These are phyloP conservation scores for Drosophila kanapiae DNA, from an alignment of 1,140 invertebrate genomes.

Conservation along the genomic window DNA sequence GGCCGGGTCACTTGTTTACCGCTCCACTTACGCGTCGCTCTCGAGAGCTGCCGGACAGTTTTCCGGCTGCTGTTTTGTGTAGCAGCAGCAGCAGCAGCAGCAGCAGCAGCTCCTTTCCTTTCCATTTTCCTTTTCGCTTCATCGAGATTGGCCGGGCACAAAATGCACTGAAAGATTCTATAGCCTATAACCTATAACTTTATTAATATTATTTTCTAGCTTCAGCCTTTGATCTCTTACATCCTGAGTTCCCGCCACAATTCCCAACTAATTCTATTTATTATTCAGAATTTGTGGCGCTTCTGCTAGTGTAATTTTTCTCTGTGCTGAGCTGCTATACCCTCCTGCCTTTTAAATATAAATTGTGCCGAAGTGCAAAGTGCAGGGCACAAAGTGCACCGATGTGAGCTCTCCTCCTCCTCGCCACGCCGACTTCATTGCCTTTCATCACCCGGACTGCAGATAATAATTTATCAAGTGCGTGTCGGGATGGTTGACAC, in stretches of 20 bases:
- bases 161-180: background rate
- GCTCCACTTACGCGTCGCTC: conserved; percentile 73
- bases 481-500: conserved; percentile 53
- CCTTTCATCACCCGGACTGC: conserved; percentile 55
- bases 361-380: conserved; percentile 60
- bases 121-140: background rate
- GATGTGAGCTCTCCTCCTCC: conserved; percentile 13
- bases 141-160: background rate
- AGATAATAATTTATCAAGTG: conserved; percentile 77
- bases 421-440: conserved; percentile 25
- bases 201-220: no score
- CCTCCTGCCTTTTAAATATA: conserved; percentile 58
- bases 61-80: conserved; percentile 28
- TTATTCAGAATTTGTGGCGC: background rate
- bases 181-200: no score
- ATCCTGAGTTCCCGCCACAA: background rate
- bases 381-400: conserved; percentile 53
- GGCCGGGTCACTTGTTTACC: conserved; percentile 73
- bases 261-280: background rate
- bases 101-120: conserved; percentile 10
- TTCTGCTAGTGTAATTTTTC: background rate
- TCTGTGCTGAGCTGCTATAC: conserved; percentile 3
- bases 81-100: no score
- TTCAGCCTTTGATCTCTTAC: background rate
- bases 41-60: conserved; percentile 60